These are phyloP conservation scores for Passer domesticus DNA, from an alignment of 2,113 vertebrate species.

Conservation along the genomic window DNA sequence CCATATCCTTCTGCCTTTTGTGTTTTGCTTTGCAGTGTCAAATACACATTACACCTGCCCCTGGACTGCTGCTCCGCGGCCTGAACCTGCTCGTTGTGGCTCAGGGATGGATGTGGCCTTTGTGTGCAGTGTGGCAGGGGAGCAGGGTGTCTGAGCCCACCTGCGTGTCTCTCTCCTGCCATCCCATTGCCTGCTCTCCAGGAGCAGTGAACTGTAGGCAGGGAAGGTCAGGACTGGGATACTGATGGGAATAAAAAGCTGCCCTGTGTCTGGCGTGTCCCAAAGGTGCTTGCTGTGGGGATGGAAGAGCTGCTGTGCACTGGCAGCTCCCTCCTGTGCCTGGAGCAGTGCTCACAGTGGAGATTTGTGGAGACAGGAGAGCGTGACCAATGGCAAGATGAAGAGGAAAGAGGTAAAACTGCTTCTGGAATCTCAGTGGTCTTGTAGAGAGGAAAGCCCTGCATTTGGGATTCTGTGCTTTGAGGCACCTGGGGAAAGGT, in stretches of 20 bases:
- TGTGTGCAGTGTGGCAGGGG: accelerated
- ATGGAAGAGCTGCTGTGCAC: not conserved
- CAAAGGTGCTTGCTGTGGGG: not conserved
- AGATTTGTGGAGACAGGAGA: not conserved
- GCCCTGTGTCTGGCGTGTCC: accelerated
- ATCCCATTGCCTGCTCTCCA: accelerated
- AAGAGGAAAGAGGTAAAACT: not conserved
- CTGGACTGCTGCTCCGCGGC: not conserved
- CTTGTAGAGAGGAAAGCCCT: not conserved
- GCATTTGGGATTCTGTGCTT: not conserved
- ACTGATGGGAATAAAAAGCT: accelerated
- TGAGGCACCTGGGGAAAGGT: accelerated
- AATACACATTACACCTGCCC: not conserved
- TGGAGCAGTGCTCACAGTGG: not conserved
- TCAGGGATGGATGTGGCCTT: accelerated
- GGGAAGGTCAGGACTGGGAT: not conserved
- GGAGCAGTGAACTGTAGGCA: not conserved
- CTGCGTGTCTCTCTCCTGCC: not conserved
- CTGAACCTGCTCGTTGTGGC: not conserved
- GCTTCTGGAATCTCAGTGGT: not conserved
- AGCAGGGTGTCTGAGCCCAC: accelerated
- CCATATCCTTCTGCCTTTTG: accelerated
- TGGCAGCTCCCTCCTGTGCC: not conserved
- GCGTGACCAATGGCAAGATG: not conserved
- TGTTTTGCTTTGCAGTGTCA: not conserved